Evolutionary conservation across 2,888 invertebrate genomes (phyloP).

Genomic region (Hydraecia micacea): DNA sequence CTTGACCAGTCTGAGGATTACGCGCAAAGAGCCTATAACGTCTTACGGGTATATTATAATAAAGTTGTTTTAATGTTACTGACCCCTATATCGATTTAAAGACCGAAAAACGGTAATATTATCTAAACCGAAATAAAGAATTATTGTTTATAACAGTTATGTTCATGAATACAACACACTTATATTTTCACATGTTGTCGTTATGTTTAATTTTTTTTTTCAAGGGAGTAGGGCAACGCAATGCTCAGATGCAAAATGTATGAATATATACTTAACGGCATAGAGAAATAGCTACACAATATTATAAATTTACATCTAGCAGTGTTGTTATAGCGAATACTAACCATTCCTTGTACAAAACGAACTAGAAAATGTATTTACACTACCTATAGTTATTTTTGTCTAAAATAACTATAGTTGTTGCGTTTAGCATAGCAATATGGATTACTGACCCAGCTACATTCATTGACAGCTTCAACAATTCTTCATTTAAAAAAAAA

Average conservation of each 20-base stretch:
- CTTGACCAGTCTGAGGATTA: background rate
- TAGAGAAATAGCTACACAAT: background rate
- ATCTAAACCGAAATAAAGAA: background rate
- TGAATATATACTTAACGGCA: background rate
- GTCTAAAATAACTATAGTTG: background rate
- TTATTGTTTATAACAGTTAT: background rate
- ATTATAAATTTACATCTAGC: background rate
- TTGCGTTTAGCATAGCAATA: slow-evolving; percentile 1
- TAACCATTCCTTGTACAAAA: slow-evolving; percentile 7
- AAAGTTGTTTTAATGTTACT: slow-evolving; percentile 6
- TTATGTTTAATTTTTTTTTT: slow-evolving; percentile 2
- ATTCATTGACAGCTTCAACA: background rate
- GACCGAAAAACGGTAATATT: too few species aligned
- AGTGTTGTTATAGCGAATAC: background rate
- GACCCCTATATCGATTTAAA: background rate
- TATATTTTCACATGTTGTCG: slow-evolving; percentile 7
- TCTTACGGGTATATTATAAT: background rate
- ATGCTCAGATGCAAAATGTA: background rate
- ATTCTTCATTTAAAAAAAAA: background rate
- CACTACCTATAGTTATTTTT: slow-evolving; percentile 6
- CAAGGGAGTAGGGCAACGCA: background rate
- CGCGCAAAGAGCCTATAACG: too few species aligned
- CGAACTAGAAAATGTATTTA: background rate
- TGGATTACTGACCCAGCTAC: background rate
- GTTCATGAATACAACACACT: background rate